Evolutionary conservation across 2,113 vertebrate species (phyloP).

Genomic region (Cinclus mexicanus): DNA sequence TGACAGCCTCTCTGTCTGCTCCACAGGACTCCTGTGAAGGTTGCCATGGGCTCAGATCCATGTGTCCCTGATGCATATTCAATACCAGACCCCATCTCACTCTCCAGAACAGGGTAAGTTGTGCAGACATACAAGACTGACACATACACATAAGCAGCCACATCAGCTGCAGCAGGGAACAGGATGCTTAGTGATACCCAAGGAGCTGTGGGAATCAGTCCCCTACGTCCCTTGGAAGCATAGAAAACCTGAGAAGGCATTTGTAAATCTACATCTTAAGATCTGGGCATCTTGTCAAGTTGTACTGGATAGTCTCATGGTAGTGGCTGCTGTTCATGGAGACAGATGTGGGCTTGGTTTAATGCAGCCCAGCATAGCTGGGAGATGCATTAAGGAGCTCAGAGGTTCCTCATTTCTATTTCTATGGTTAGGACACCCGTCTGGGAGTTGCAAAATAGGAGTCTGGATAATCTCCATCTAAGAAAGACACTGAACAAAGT

Average conservation of each 20-base stretch:
- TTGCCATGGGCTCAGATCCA: slow-evolving; percentile 65
- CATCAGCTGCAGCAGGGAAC: not conserved
- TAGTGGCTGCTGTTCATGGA: not conserved
- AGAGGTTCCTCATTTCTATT: not conserved
- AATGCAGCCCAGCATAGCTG: not conserved
- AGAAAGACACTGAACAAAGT: not conserved
- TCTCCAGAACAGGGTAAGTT: slow-evolving; percentile 5
- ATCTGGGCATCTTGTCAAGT: not conserved
- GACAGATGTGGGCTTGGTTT: not conserved
- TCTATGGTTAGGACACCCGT: not conserved
- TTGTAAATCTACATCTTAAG: slow-evolving; percentile 23
- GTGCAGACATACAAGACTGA: slow-evolving; percentile 21
- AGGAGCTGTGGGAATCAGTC: not conserved
- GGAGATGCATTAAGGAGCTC: not conserved
- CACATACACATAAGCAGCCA: not conserved
- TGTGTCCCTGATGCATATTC: slow-evolving; percentile 66
- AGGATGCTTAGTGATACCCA: not conserved
- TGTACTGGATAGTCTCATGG: not conserved
- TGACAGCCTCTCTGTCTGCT: slow-evolving; percentile 65
- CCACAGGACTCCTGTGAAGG: slow-evolving; percentile 59
- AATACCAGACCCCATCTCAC: slow-evolving; percentile 48
- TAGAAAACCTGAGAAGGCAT: not conserved
- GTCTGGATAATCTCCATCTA: not conserved
- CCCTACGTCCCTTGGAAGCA: not conserved
- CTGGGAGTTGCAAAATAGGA: not conserved